These are phyloP conservation scores for Malurus alboscapulatus DNA, from an alignment of 2,113 vertebrate genomes.

Conservation along the genomic window DNA sequence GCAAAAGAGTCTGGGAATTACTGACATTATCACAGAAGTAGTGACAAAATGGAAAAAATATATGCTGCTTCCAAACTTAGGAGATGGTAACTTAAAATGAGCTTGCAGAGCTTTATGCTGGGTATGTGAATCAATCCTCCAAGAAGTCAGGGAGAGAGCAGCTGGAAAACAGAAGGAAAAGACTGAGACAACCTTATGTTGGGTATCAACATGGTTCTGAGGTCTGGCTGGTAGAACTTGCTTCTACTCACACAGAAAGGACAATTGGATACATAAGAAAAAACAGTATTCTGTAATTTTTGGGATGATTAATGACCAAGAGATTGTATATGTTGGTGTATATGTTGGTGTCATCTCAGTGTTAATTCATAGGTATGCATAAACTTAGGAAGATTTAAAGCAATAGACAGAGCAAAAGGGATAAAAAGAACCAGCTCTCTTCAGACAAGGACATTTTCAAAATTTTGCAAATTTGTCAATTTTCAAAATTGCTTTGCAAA, in stretches of 20 bases:
- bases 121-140: neutral
- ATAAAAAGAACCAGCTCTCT: neutral
- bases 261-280: neutral
- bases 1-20: neutral
- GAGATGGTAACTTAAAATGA: neutral
- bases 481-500: neutral
- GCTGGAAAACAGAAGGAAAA: neutral
- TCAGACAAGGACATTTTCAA: neutral
- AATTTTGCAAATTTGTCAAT: neutral
- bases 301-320: neutral
- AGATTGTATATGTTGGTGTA: neutral
- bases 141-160: neutral
- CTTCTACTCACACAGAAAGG: neutral
- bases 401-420: neutral
- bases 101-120: neutral
- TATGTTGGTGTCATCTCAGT: neutral
- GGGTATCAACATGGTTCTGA: fast-evolving
- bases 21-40: neutral
- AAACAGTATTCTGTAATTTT: neutral
- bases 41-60: constrained; percentile 14
- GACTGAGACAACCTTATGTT: fast-evolving
- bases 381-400: neutral
- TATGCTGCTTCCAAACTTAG: neutral
- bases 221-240: neutral
- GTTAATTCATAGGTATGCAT: neutral